Conservation (phyloP, 2,888 invertebrate genomes). For the Hetaerina titia region DNA sequence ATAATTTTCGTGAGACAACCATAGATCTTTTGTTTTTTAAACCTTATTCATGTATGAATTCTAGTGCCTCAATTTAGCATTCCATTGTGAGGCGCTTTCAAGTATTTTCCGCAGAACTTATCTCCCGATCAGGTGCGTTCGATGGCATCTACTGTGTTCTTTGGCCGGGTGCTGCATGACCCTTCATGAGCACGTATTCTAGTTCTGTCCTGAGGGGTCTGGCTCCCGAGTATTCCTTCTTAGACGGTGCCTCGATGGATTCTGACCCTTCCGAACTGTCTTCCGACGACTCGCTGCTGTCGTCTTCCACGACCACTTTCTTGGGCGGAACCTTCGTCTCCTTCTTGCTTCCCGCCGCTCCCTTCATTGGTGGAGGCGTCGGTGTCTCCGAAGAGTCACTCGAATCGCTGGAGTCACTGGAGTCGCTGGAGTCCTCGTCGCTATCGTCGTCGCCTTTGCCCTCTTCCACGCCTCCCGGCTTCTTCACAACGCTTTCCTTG, state of each 20-base stretch:
- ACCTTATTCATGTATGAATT: background rate
- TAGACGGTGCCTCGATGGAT: background rate
- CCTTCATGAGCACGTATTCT: background rate
- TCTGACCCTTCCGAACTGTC: constrained; percentile 32
- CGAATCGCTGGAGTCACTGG: background rate
- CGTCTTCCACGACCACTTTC: background rate
- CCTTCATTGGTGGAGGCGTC: background rate
- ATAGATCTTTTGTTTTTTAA: background rate
- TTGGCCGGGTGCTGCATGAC: background rate
- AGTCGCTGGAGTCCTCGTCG: background rate
- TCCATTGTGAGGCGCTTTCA: background rate
- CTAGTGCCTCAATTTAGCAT: background rate
- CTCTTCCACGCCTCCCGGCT: background rate
- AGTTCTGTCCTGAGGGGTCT: constrained; percentile 43
- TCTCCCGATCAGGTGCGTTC: background rate
- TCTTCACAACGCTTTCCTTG: background rate
- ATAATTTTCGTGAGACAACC: background rate
- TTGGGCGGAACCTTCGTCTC: background rate
- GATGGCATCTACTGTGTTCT: background rate
- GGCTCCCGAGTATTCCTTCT: background rate
- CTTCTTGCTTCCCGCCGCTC: background rate
- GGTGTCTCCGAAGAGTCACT: background rate
- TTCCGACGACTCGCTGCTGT: background rate
- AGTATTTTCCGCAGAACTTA: background rate
- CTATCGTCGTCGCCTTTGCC: background rate